These are phyloP conservation scores for Xiphias gladius DNA, from an alignment of 2,113 vertebrate genomes.

Conservation along the genomic window DNA sequence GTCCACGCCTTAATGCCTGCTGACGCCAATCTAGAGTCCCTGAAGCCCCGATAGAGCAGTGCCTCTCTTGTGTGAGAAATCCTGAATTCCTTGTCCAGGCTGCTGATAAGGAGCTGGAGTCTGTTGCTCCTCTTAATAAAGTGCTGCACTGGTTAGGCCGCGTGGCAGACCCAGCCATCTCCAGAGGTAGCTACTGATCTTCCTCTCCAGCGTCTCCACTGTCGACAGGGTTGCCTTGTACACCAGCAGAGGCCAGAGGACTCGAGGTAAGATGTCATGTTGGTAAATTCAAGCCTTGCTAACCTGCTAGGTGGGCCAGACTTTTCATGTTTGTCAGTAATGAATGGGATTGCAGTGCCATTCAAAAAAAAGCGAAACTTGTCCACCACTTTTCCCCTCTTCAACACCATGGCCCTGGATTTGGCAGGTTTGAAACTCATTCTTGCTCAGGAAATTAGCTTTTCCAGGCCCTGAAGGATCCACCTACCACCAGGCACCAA, in stretches of 20 bases:
- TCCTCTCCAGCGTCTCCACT: too few relatives aligned
- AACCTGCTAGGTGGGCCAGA: background rate
- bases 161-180: too few relatives aligned
- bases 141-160: too few relatives aligned
- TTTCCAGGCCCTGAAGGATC: background rate
- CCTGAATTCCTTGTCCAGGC: too few relatives aligned
- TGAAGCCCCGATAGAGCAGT: too few relatives aligned
- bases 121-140: too few relatives aligned
- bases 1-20: too few relatives aligned
- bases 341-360: background rate
- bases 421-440: background rate
- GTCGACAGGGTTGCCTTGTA: too few relatives aligned
- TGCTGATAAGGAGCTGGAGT: too few relatives aligned
- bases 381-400: background rate
- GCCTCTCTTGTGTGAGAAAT: too few relatives aligned
- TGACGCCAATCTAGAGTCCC: background rate
- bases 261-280: background rate
- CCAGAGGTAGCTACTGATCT: too few relatives aligned
- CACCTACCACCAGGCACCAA: background rate
- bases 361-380: background rate
- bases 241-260: too few relatives aligned
- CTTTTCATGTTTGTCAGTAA: background rate
- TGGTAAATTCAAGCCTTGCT: background rate
- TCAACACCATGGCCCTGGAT: background rate
- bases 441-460: background rate